Evolutionary conservation across 2,888 invertebrate genomes (phyloP).

Genomic region (Cistogaster globosa): DNA sequence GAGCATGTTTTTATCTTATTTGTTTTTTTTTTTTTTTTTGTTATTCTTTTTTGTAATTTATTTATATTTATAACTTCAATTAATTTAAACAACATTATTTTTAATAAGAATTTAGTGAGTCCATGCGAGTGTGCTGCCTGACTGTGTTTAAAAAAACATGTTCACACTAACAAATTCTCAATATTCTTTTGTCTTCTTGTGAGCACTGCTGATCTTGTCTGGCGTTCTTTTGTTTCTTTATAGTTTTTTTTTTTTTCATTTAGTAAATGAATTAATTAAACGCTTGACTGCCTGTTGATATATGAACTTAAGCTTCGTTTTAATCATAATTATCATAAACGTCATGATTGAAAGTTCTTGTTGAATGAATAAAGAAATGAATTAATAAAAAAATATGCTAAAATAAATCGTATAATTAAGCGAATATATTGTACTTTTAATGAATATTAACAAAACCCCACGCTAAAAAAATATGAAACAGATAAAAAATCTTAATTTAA

Average conservation of each 20-base stretch:
- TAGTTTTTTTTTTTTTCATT: conserved; percentile 31
- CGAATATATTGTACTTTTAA: too few species aligned
- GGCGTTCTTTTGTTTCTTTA: conserved; percentile 1
- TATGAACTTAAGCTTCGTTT: conserved; percentile 63
- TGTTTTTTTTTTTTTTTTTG: conserved; percentile 6
- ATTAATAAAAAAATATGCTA: too few species aligned
- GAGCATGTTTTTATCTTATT: conserved; percentile 10
- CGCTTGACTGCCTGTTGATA: conserved; percentile 65
- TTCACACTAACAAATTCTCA: conserved; percentile 5
- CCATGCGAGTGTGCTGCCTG: conserved; percentile 9
- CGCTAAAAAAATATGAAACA: too few species aligned
- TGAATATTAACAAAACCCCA: too few species aligned
- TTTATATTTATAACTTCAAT: conserved; percentile 53
- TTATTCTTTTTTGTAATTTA: conserved; percentile 10
- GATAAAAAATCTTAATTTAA: too few species aligned
- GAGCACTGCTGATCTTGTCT: conserved; percentile 42
- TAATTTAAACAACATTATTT: conserved; percentile 42
- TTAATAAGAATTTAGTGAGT: conserved; percentile 31
- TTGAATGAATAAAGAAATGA: conserved; percentile 1
- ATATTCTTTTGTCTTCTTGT: conserved; percentile 3
- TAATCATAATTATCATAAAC: conserved; percentile 59
- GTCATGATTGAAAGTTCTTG: conserved; percentile 57
- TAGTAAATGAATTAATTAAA: conserved; percentile 67
- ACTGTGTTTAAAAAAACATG: conserved; percentile 14
- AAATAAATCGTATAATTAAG: too few species aligned